Evolutionary conservation across 2,888 invertebrate genomes (phyloP).

Genomic region (Melinaea menophilus): DNA sequence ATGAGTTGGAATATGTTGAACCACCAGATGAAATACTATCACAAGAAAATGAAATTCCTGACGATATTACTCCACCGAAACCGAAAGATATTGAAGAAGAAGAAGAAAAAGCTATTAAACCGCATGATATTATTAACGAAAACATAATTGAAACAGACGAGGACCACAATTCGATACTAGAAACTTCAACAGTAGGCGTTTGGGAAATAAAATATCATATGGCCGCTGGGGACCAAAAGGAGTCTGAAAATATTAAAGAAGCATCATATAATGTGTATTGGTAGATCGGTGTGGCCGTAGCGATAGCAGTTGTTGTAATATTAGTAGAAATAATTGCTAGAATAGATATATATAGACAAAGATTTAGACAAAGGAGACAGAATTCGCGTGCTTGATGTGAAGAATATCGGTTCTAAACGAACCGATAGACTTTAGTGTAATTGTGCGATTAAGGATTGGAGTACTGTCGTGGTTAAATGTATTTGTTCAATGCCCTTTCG

Average conservation of each 20-base stretch:
- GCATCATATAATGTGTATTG: conserved; percentile 70
- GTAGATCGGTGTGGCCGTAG: conserved; percentile 74
- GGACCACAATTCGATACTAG: conserved; percentile 53
- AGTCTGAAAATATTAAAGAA: conserved; percentile 51
- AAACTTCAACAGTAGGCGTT: conserved; percentile 70
- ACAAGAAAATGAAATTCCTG: conserved; percentile 54
- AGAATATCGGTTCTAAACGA: conserved; percentile 74
- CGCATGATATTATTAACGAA: conserved; percentile 41
- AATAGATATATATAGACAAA: no score
- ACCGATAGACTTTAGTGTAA: conserved; percentile 60
- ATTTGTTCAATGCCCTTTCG: conserved; percentile 30
- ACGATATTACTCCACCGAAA: conserved; percentile 47
- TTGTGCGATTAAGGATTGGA: conserved; percentile 55
- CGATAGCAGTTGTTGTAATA: conserved; percentile 59
- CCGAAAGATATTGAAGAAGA: conserved; percentile 26
- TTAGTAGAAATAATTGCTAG: conserved; percentile 68
- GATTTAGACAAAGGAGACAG: conserved; percentile 69
- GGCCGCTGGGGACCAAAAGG: conserved; percentile 50
- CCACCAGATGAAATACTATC: conserved; percentile 41
- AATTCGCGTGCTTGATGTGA: conserved; percentile 71
- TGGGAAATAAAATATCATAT: conserved; percentile 68
- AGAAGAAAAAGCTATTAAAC: conserved; percentile 38
- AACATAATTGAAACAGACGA: conserved; percentile 61
- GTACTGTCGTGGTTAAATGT: conserved; percentile 35
- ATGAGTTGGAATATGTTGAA: conserved; percentile 67